Evolutionary conservation across 1,140 invertebrate genomes (phyloP).

Genomic region (Cydia fagiglandana): DNA sequence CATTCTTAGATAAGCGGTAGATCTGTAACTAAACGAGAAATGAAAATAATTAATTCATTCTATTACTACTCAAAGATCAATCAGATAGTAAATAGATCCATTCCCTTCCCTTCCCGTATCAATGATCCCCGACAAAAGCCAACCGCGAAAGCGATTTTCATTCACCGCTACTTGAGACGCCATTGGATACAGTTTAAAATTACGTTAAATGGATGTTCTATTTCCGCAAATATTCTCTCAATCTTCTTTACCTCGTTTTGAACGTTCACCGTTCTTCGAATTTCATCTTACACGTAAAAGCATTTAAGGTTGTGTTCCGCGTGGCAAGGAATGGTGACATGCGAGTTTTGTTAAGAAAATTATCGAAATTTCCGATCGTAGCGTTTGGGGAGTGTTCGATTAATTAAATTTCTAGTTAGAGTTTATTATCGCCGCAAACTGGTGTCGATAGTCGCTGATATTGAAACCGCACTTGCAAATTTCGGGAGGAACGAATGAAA

Average conservation of each 20-base stretch:
- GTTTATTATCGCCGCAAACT: conserved; percentile 24
- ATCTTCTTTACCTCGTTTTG: not conserved
- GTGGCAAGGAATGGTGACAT: not conserved
- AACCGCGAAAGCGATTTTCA: conserved; percentile 13
- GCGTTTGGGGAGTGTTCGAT: conserved; percentile 8
- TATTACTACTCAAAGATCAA: no score
- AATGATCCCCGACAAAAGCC: not conserved
- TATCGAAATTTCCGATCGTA: not conserved
- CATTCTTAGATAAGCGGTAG: no score
- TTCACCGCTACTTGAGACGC: conserved; percentile 20
- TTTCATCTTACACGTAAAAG: not conserved
- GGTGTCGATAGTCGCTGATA: conserved; percentile 25
- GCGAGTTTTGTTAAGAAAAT: not conserved
- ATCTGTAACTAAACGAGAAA: no score
- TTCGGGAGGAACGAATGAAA: not conserved
- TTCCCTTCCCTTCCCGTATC: not conserved
- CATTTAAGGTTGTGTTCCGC: not conserved
- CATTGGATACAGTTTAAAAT: conserved; percentile 26
- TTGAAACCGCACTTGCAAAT: conserved; percentile 20
- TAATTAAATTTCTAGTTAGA: conserved; percentile 30
- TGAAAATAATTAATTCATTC: no score
- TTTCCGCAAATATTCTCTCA: not conserved
- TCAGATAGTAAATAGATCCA: no score
- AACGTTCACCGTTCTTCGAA: not conserved
- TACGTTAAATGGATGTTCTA: conserved; percentile 23